phyloP scores from a whole-genome alignment of 2,888 invertebrate genomes.

The Nephrotoma appendiculata region DNA sequence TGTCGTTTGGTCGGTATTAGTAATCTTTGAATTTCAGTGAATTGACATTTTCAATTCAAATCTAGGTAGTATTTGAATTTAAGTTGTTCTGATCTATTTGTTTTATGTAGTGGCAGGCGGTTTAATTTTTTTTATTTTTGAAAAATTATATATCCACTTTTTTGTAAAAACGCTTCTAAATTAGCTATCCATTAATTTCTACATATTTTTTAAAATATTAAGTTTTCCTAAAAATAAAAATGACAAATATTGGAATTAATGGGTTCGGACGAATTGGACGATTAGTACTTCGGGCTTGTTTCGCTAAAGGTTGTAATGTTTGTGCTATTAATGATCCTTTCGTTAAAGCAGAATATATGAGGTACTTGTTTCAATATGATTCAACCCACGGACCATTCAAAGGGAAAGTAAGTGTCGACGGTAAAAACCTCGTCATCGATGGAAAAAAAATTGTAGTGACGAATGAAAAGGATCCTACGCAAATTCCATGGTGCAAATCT shows the following conservation, averaged over 20 bases:
- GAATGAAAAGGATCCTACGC: conserved; percentile 66
- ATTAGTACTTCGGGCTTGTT: conserved; percentile 1
- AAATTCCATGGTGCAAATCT: conserved; percentile 81
- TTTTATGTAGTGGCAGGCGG: too few species aligned
- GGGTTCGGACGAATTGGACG: conserved; percentile 88
- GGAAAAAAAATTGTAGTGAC: conserved; percentile 76
- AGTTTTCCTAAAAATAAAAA: conserved; percentile 20
- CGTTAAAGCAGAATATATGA: conserved; percentile 94
- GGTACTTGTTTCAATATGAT: conserved; percentile 95
- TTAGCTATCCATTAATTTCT: not conserved
- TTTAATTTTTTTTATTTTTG: too few species aligned
- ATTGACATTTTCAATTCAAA: too few species aligned
- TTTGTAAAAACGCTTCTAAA: too few species aligned
- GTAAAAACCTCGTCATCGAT: conserved; percentile 66
- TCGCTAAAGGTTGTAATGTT: conserved; percentile 67
- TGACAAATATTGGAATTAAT: conserved; percentile 85
- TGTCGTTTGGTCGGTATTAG: too few species aligned
- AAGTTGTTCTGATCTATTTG: too few species aligned
- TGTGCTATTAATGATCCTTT: conserved; percentile 96
- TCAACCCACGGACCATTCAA: conserved; percentile 96
- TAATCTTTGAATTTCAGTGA: too few species aligned
- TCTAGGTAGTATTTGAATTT: too few species aligned
- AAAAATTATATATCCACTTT: too few species aligned
- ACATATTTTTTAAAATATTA: not conserved
- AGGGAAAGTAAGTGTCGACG: conserved; percentile 66